Evolutionary conservation across 2,113 vertebrate genomes (phyloP), one percentile per base, ranked within the genome.

Genomic region (Pseudopodoces humilis): DNA sequence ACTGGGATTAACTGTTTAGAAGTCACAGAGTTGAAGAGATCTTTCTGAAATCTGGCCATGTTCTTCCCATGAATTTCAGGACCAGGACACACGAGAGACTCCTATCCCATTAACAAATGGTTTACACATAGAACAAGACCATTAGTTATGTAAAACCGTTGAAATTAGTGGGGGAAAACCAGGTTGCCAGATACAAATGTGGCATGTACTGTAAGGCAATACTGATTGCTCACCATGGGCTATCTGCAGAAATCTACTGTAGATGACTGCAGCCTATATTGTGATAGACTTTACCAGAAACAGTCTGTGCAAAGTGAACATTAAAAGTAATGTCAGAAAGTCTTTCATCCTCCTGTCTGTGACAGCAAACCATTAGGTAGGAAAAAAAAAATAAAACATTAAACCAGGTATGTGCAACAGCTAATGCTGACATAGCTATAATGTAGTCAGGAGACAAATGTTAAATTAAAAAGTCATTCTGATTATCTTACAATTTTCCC

Each of bases 391-490:
- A 15, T 2, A 39, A 56, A 35, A 4, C 62, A 83, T 35, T 63
- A 60, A 74, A 76, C 62, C 67, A 74, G 74, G 30, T 86, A 39
- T 47, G 28, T 62, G 82, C 7, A 62, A 63, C 60, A 68, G 63
- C 41, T 65, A 65, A 62, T 92, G 95, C 95, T 96, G 96, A 97
- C 95, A 89, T 72, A 88, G 90, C 70, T 82, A 5, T 53, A 94
- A 92, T 1, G 1, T 81, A 81, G 60, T 87, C 50, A 70, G 47
- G 31, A 44, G 27, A 77, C 90, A 92, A 84, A 94, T 68, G 58
- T 69, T 90, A 88, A 91, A 93, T 81, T 49, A 53, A 88, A 82
- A 82, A 83, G 30, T 53, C 68, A 53, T 87, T 91, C 53, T 68
- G 68, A 76, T 75, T 83, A 27, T 89, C 35, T 47, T 90, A 65